Percentiles rank a stretch among this genome's conserved stretches.
phyloP scores from a whole-genome alignment of 2,797 vertebrate genomes.

The Coilia nasus region DNA sequence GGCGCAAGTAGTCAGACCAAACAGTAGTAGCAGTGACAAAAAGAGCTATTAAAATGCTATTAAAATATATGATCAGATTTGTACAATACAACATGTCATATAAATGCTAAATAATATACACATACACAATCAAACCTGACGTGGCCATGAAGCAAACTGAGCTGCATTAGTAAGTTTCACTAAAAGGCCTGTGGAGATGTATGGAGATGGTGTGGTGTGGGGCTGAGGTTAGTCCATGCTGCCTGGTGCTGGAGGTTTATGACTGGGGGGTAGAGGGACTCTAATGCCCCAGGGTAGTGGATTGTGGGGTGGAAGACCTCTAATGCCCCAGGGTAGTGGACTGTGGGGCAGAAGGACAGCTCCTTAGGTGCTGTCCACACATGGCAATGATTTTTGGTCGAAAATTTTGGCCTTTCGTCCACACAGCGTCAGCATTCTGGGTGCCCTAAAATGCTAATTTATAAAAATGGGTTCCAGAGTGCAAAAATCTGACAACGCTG shows the following conservation, averaged over 20 bases:
- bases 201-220: not conserved
- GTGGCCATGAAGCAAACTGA: not conserved
- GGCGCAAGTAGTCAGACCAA: not conserved
- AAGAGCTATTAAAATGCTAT: not conserved
- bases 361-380: too few relatives aligned
- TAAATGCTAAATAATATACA: not conserved
- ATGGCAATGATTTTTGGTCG: too few relatives aligned
- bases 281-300: constrained; percentile 37
- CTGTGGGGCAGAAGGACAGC: too few relatives aligned
- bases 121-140: not conserved
- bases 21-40: not conserved
- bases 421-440: too few relatives aligned
- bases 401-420: too few relatives aligned
- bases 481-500: too few relatives aligned
- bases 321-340: constrained; percentile 37
- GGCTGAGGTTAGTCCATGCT: not conserved
- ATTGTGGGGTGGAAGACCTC: constrained; percentile 32
- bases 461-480: too few relatives aligned
- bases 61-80: not conserved
- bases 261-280: constrained; percentile 20
- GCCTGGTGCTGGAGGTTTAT: not conserved
- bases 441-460: too few relatives aligned
- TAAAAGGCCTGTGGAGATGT: too few relatives aligned
- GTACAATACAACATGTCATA: not conserved
- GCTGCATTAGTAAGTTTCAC: not conserved